Evolutionary conservation across 2,888 invertebrate genomes (phyloP).

Genomic region (Odontocolon sp.): DNA sequence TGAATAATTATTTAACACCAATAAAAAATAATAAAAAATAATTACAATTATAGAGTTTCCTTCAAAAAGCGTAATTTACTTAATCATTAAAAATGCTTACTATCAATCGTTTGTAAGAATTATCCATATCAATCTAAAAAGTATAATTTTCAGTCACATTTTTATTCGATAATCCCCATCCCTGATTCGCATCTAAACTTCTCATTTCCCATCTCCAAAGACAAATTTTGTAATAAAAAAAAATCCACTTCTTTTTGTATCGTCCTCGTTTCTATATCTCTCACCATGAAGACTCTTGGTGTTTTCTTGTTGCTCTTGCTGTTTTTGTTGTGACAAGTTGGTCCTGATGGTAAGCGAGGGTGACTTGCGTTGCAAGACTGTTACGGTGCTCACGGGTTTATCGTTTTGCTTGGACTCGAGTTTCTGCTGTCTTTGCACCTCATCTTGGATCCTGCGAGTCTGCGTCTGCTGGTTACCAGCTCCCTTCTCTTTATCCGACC

Average conservation of each 20-base stretch:
- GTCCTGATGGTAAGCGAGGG: constrained; percentile 75
- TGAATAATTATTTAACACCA: too few relatives aligned
- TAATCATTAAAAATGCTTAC: too few relatives aligned
- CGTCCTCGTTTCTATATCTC: background rate
- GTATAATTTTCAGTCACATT: too few relatives aligned
- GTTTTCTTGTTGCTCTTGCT: constrained; percentile 32
- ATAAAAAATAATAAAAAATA: background rate
- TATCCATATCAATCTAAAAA: too few relatives aligned
- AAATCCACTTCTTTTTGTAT: background rate
- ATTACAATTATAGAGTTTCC: too few relatives aligned
- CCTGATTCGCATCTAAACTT: background rate
- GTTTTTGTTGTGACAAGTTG: constrained; percentile 57
- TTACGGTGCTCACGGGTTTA: constrained; percentile 69
- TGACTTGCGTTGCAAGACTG: constrained; percentile 73
- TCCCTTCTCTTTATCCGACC: constrained; percentile 66
- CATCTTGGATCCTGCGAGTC: constrained; percentile 55
- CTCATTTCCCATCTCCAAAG: background rate
- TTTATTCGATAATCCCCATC: too few relatives aligned
- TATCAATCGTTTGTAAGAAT: too few relatives aligned
- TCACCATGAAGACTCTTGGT: constrained; percentile 45
- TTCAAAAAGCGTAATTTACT: too few relatives aligned
- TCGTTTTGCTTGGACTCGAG: constrained; percentile 58
- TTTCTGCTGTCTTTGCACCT: constrained; percentile 56
- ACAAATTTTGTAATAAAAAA: background rate
- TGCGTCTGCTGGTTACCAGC: constrained; percentile 46